Percentiles rank a stretch among this genome's conserved stretches.
phyloP scores from a whole-genome alignment of 2,797 vertebrate species.

The Psittacula echo region DNA sequence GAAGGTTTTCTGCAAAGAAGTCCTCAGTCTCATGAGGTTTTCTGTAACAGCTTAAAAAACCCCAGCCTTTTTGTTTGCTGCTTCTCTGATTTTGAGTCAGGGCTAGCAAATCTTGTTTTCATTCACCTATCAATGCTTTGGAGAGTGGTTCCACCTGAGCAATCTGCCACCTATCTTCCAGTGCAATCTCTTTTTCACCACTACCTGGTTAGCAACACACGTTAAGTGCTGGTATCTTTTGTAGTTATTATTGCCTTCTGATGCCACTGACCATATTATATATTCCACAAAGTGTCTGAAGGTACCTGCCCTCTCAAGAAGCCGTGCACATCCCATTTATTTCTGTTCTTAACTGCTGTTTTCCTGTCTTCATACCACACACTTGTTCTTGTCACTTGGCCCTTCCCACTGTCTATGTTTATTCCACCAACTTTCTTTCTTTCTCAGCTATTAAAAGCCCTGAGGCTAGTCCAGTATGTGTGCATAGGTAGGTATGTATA shows the following conservation, averaged over 20 bases:
- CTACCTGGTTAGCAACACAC: not conserved
- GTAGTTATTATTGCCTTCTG: not conserved
- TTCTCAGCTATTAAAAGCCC: not conserved
- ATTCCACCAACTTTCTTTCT: not conserved
- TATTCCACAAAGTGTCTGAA: not conserved
- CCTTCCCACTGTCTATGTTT: not conserved
- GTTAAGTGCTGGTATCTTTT: not conserved
- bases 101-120: not conserved
- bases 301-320: not conserved
- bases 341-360: not conserved
- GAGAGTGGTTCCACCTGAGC: not conserved
- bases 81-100: not conserved
- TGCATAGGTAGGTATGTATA: not conserved
- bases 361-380: not conserved
- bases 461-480: not conserved
- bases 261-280: not conserved
- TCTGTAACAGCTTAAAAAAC: not conserved
- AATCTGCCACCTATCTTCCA: not conserved
- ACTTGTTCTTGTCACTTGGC: not conserved
- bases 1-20: not conserved
- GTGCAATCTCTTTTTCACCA: not conserved
- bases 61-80: not conserved
- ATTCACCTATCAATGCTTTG: rapidly evolving
- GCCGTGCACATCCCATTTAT: not conserved
- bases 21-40: not conserved